Evolutionary conservation across 2,888 invertebrate species (phyloP).

Genomic region (Ypsolopha sequella): DNA sequence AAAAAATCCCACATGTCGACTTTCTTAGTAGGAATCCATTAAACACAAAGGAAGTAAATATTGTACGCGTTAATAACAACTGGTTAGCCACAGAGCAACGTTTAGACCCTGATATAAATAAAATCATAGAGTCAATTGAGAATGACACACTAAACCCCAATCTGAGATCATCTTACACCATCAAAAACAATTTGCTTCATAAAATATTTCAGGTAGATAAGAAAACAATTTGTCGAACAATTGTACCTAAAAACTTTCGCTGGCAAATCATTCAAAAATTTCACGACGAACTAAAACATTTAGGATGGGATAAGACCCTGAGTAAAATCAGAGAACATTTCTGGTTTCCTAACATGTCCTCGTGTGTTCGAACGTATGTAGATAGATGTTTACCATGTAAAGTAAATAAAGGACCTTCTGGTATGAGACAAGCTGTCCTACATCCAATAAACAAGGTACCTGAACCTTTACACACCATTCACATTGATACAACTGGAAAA

Average conservation of each 20-base stretch:
- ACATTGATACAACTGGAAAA: slow-evolving; percentile 11
- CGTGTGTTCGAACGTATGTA: background rate
- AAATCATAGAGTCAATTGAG: background rate
- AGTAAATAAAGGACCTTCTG: slow-evolving; percentile 19
- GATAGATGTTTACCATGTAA: slow-evolving; percentile 22
- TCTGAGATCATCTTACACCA: background rate
- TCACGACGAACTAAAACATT: slow-evolving; percentile 1
- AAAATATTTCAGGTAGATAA: background rate
- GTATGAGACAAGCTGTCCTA: slow-evolving; percentile 18
- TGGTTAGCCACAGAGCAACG: slow-evolving; percentile 3
- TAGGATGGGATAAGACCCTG: slow-evolving; percentile 6
- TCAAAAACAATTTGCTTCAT: slow-evolving; percentile 1
- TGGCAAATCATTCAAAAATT: slow-evolving; percentile 4
- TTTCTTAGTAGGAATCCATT: slow-evolving; percentile 5
- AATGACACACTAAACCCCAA: background rate
- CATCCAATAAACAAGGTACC: slow-evolving; percentile 23
- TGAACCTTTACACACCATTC: slow-evolving; percentile 2
- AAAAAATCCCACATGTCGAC: slow-evolving; percentile 1
- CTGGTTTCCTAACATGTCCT: slow-evolving; percentile 4
- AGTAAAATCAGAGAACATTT: slow-evolving; percentile 1
- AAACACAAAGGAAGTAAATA: background rate
- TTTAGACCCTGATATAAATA: background rate
- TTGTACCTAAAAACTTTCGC: slow-evolving; percentile 1
- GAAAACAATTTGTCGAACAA: background rate
- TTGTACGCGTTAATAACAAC: background rate